phyloP scores from a whole-genome alignment of 2,888 invertebrate species.

The Tridacna crocea region DNA sequence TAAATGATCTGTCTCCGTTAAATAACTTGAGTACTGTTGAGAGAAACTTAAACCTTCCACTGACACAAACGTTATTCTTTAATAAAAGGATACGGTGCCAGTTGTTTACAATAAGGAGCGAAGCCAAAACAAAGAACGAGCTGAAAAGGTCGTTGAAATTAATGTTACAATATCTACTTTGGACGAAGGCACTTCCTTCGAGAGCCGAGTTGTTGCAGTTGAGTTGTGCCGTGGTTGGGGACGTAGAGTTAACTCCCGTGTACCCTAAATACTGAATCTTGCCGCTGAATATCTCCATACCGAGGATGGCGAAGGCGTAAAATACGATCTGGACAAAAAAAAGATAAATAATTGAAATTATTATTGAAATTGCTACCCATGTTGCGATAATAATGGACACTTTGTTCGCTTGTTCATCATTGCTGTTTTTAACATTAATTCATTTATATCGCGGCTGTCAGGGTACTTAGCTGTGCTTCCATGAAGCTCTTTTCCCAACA shows the following conservation, averaged over 20 bases:
- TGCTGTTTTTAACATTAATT: too few relatives aligned
- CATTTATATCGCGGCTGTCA: too few relatives aligned
- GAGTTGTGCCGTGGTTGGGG: constrained; percentile 28
- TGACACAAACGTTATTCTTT: too few relatives aligned
- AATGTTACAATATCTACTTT: constrained; percentile 83
- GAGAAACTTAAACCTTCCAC: too few relatives aligned
- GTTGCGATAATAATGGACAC: too few relatives aligned
- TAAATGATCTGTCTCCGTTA: too few relatives aligned
- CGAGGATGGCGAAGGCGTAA: constrained; percentile 84
- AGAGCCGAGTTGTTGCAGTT: constrained; percentile 81
- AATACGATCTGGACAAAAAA: constrained; percentile 82
- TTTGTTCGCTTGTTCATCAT: too few relatives aligned
- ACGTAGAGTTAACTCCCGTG: constrained; percentile 28
- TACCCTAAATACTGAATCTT: constrained; percentile 77
- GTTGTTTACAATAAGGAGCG: constrained; percentile 85
- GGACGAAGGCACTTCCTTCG: constrained; percentile 81
- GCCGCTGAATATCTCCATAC: constrained; percentile 84
- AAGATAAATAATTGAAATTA: not conserved
- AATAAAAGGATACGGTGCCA: constrained; percentile 85
- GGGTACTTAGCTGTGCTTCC: too few relatives aligned
- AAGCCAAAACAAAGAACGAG: constrained; percentile 84
- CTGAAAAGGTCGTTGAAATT: constrained; percentile 85
- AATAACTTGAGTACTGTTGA: too few relatives aligned
- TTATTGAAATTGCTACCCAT: too few relatives aligned
- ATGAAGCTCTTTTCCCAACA: too few relatives aligned